Conservation (phyloP, 2,113 vertebrate species). For the Thalassoma bifasciatum region DNA sequence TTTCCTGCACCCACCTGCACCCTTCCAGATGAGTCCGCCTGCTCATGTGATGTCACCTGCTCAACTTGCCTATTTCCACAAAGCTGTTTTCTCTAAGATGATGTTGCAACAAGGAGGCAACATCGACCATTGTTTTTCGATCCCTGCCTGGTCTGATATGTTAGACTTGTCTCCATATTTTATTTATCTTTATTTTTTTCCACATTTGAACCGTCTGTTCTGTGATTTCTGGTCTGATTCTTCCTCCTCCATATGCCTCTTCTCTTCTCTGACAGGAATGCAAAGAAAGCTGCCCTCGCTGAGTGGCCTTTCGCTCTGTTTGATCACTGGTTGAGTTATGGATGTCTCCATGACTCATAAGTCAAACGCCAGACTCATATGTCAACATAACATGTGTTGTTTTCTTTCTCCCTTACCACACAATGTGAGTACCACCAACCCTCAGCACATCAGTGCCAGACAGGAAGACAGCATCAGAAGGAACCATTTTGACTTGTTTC, state of each 20-base stretch:
- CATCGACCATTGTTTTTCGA: background rate
- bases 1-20: conserved; percentile 70
- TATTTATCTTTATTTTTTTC: conserved; percentile 5
- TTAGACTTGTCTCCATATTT: conserved; percentile 10
- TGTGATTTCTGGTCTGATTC: conserved; percentile 7
- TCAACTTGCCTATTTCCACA: conserved; percentile 26
- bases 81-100: conserved; percentile 22
- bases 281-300: conserved; percentile 35
- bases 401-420: conserved; percentile 44
- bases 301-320: conserved; percentile 56
- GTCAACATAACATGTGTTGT: conserved; percentile 61
- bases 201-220: conserved; percentile 20
- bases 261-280: conserved; percentile 48
- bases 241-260: conserved; percentile 19
- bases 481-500: background rate
- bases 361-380: conserved; percentile 55
- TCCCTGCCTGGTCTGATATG: background rate
- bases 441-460: background rate
- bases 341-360: conserved; percentile 57
- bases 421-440: conserved; percentile 27
- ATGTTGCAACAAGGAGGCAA: conserved; percentile 49
- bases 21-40: conserved; percentile 71
- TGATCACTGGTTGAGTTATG: conserved; percentile 69
- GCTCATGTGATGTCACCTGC: conserved; percentile 53
- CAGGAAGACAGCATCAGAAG: background rate